A percentile compares a stretch with the other conserved stretches of the same genome.
These are phyloP conservation scores for Clostera curtula DNA, from an alignment of 2,888 invertebrate species.

Conservation along the genomic window DNA sequence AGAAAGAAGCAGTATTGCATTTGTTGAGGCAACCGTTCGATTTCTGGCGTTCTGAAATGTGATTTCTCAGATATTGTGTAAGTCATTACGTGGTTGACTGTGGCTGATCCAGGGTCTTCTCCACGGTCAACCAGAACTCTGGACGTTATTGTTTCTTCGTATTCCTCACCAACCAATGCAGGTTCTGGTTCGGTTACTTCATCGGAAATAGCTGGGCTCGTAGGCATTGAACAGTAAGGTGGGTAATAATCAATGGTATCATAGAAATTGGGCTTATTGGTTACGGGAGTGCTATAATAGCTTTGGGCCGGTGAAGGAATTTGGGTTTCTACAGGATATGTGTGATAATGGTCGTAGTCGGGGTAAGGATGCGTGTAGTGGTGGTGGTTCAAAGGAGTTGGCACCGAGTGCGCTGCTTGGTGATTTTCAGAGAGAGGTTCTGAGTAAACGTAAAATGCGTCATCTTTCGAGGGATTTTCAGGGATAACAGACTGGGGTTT, in stretches of 20 bases:
- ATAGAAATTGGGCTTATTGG: constrained; percentile 45
- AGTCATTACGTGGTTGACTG: constrained; percentile 59
- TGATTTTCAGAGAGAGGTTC: constrained; percentile 20
- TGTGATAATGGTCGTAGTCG: constrained; percentile 32
- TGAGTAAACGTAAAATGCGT: constrained; percentile 28
- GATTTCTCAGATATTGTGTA: constrained; percentile 60
- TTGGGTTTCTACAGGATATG: constrained; percentile 40
- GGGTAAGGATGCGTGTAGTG: constrained; percentile 22
- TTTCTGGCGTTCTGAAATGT: constrained; percentile 52
- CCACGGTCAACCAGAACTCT: constrained; percentile 53
- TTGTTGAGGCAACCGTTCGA: constrained; percentile 55
- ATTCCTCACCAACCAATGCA: constrained; percentile 53
- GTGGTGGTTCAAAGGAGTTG: constrained; percentile 19
- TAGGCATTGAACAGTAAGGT: constrained; percentile 36
- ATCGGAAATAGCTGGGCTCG: constrained; percentile 33
- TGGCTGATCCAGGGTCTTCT: constrained; percentile 48
- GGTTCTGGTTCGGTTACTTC: constrained; percentile 43
- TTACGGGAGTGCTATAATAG: constrained; percentile 36
- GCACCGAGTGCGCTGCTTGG: constrained; percentile 10
- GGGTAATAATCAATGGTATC: constrained; percentile 40
- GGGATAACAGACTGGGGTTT: constrained; percentile 22
- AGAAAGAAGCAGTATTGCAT: constrained; percentile 60
- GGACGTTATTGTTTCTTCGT: constrained; percentile 56
- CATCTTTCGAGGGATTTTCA: constrained; percentile 19
- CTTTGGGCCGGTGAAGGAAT: constrained; percentile 32